Evolutionary conservation across 1,140 invertebrate genomes (phyloP).

Genomic region (Lepidurus couesii): DNA sequence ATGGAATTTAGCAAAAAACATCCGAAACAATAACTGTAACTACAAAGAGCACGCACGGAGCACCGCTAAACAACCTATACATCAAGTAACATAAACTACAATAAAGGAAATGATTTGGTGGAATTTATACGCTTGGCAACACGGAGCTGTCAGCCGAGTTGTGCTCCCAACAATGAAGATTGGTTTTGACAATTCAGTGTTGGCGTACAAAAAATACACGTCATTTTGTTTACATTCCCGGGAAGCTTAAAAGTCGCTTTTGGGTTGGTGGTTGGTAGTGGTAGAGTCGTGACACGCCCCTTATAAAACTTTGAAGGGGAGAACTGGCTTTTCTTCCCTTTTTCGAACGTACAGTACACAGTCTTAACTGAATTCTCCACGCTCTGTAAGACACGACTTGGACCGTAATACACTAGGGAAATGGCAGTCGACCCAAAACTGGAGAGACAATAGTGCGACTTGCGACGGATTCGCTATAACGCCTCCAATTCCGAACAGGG

Average conservation of each 20-base stretch:
- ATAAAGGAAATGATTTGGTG: too few relatives aligned
- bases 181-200: too few relatives aligned
- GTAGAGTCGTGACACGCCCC: neutral
- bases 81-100: too few relatives aligned
- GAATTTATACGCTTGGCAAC: neutral
- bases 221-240: neutral
- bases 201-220: neutral
- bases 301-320: neutral
- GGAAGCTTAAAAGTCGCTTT: neutral
- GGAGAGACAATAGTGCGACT: neutral
- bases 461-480: neutral
- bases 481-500: neutral
- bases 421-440: neutral
- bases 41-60: too few relatives aligned
- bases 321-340: neutral
- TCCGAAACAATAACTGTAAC: too few relatives aligned
- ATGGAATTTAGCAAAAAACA: too few relatives aligned
- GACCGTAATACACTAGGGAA: conserved; percentile 6
- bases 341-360: neutral
- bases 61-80: too few relatives aligned
- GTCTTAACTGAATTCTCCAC: neutral
- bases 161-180: neutral
- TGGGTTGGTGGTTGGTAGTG: neutral
- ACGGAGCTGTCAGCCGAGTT: neutral
- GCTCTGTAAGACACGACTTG: neutral